Percentiles rank a stretch among this genome's conserved stretches.
phyloP scores from a whole-genome alignment of 2,797 vertebrate genomes.

The Chelon labrosus region DNA sequence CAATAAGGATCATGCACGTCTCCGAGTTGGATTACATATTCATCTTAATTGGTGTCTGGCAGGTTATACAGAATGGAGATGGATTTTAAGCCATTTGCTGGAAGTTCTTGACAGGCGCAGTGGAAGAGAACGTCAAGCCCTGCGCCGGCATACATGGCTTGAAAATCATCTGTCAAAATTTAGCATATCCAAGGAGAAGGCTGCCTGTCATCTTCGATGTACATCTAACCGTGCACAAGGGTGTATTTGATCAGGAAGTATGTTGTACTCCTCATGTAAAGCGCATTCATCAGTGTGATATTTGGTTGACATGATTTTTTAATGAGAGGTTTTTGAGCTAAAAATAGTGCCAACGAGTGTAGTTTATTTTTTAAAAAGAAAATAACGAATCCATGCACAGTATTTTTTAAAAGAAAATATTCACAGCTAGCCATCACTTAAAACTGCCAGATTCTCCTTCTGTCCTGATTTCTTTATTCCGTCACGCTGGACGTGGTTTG shows the following conservation, averaged over 20 bases:
- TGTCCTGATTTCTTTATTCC: conserved; percentile 31
- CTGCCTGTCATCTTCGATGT: conserved; percentile 87
- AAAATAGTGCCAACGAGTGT: conserved; percentile 30
- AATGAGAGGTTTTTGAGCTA: conserved; percentile 55
- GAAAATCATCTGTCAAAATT: conserved; percentile 90
- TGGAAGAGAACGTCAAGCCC: conserved; percentile 76
- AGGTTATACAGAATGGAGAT: conserved; percentile 81
- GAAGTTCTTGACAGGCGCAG: conserved; percentile 83
- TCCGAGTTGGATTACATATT: conserved; percentile 79
- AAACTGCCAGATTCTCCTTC: conserved; percentile 22
- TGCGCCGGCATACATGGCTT: conserved; percentile 78
- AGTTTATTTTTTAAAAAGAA: conserved; percentile 17
- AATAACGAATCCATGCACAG: conserved; percentile 38
- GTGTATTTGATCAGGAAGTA: conserved; percentile 83
- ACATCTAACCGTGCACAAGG: conserved; percentile 84
- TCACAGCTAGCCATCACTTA: conserved; percentile 18
- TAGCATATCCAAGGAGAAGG: conserved; percentile 86
- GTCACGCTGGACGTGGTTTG: conserved; percentile 50
- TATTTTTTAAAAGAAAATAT: conserved; percentile 47
- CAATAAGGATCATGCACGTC: conserved; percentile 69
- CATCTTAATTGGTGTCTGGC: conserved; percentile 84
- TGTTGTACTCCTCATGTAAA: conserved; percentile 65
- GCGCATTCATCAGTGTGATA: conserved; percentile 76
- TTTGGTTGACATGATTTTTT: conserved; percentile 66
- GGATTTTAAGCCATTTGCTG: conserved; percentile 85